phyloP scores from a whole-genome alignment of 2,113 vertebrate species.

The Sturnus vulgaris region DNA sequence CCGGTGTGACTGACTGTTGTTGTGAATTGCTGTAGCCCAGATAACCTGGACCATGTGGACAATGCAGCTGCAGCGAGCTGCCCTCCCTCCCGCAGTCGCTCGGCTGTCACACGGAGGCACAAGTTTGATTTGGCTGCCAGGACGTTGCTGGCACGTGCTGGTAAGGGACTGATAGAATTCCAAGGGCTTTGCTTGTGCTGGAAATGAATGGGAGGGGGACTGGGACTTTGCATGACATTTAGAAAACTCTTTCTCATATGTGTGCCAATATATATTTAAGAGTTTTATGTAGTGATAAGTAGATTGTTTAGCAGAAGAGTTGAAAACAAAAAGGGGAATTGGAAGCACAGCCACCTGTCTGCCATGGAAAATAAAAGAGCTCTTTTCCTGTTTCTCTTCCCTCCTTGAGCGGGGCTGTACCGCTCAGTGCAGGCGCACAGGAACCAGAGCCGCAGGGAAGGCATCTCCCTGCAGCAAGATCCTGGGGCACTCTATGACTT shows the following conservation, averaged over 20 bases:
- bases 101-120: constrained; percentile 86
- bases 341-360: neutral
- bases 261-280: neutral
- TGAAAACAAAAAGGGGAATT: neutral
- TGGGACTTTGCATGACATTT: neutral
- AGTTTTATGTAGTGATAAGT: neutral
- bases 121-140: constrained; percentile 95
- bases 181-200: neutral
- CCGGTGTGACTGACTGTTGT: neutral
- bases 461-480: constrained; percentile 86
- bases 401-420: constrained; percentile 86
- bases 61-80: constrained; percentile 82
- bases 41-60: constrained; percentile 87
- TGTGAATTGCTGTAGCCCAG: constrained; percentile 74
- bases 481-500: constrained; percentile 91
- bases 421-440: constrained; percentile 96
- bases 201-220: neutral
- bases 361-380: constrained; percentile 56
- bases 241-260: neutral
- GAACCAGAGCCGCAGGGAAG: constrained; percentile 89
- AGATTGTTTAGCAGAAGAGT: neutral
- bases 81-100: constrained; percentile 79
- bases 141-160: constrained; percentile 90
- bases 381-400: neutral
- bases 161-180: constrained; percentile 66